Conservation (phyloP, 2,113 vertebrate species). For the Pyrgilauda ruficollis region DNA sequence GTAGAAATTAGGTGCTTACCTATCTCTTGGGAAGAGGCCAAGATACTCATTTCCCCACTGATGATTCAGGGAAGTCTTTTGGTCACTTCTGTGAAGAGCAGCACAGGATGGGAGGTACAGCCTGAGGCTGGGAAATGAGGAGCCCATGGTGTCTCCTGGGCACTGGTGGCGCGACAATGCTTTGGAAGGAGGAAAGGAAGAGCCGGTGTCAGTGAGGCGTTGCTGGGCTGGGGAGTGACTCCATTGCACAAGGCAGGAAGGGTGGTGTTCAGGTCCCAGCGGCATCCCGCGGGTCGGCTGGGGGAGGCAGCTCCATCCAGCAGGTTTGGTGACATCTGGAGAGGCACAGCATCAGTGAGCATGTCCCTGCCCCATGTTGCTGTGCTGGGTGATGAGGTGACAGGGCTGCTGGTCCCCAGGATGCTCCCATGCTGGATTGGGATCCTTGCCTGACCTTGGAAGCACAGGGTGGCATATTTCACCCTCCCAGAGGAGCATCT, state of each 20-base stretch:
- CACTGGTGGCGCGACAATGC: fast-evolving
- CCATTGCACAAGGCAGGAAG: conserved; percentile 37
- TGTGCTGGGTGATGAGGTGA: not conserved
- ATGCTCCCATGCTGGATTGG: not conserved
- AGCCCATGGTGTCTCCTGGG: not conserved
- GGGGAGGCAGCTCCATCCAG: not conserved
- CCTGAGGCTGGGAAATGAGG: not conserved
- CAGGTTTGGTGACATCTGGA: not conserved
- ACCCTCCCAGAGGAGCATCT: not conserved
- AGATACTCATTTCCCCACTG: not conserved
- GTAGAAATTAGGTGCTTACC: not conserved
- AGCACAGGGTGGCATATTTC: not conserved
- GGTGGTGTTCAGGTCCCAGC: not conserved
- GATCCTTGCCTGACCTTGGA: not conserved
- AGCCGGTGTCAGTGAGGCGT: not conserved
- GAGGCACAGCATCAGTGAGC: not conserved
- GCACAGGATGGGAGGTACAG: conserved; percentile 26
- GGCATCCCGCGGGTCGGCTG: fast-evolving
- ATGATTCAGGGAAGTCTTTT: not conserved
- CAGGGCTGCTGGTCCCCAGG: not conserved
- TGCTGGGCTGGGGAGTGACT: not conserved
- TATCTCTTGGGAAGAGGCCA: not conserved
- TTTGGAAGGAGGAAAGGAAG: not conserved
- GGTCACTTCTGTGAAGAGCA: not conserved
- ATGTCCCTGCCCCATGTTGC: fast-evolving